Evolutionary conservation across 2,888 invertebrate species (phyloP).

Genomic region (Andrena bicolor): DNA sequence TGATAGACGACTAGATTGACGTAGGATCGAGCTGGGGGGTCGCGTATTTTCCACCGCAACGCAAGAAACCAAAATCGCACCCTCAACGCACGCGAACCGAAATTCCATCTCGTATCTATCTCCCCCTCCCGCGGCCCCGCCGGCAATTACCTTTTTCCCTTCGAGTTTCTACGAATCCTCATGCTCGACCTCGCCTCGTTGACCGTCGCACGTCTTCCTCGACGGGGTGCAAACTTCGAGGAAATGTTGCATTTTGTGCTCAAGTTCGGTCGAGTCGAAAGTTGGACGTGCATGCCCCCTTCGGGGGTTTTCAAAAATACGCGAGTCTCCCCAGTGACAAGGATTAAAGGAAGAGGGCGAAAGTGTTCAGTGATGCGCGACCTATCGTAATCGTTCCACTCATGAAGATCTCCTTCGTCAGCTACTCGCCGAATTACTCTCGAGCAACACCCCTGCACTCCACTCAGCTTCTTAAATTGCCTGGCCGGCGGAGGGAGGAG

Average conservation of each 20-base stretch:
- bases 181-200: conserved; percentile 6
- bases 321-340: conserved; percentile 27
- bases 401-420: conserved; percentile 34
- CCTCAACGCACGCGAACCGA: neutral
- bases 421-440: conserved; percentile 40
- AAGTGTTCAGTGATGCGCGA: conserved; percentile 35
- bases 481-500: neutral
- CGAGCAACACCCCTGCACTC: conserved; percentile 32
- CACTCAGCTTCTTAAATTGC: conserved; percentile 34
- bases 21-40: conserved; percentile 11
- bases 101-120: conserved; percentile 13
- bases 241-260: conserved; percentile 26
- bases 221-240: conserved; percentile 14
- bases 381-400: conserved; percentile 41
- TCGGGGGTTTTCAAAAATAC: conserved; percentile 38
- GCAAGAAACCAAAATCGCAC: conserved; percentile 15
- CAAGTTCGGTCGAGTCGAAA: conserved; percentile 45
- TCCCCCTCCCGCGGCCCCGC: conserved; percentile 7
- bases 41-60: neutral
- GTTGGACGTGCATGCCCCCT: conserved; percentile 24
- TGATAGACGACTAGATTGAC: conserved; percentile 58
- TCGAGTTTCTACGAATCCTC: conserved; percentile 1
- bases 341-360: conserved; percentile 14
- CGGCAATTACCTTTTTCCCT: neutral
- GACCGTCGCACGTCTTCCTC: conserved; percentile 23